Base-by-base conservation (phyloP, 2,797 vertebrate species). In the Sebastolobus altivelis region DNA sequence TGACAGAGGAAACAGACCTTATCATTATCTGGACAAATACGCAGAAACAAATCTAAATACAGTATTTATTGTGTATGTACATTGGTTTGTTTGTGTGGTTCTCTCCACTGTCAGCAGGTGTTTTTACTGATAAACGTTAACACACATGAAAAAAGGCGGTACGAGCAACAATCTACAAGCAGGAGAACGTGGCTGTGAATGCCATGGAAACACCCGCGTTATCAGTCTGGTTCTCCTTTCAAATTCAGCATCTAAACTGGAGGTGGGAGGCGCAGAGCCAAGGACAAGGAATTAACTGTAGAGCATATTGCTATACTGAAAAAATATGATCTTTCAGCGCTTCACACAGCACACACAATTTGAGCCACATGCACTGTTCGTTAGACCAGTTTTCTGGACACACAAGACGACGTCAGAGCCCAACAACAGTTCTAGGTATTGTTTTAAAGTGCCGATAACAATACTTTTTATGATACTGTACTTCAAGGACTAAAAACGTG, bases 101-200 rank as follows among this genome's bases (percentile, higher is more conserved):
- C 3, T 59, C n/a, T 65, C 10, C 14, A 25, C 14, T 8, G 18
- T 10, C 13, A 65, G 22, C 9, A 25, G 29, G n/a, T 60, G 29
- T 10, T 58, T 81, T 60, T 16, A 31, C 59, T 67, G 13, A 68
- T 69, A 27, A 46, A 46, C 6, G 33, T 65, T 11, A 61, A 75
- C 10, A 79, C 27, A 16, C 18, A 6, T 18, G 10, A 5, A 55
- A 68, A 73, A 59, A 46, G 9, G 16, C n/a, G 18, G 27, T 2
- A 43, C 8, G 40, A 52, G 31, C 11, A 71, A 22, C 18, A 40
- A 74, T 46, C 16, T 27, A 54, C 37, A 60, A 25, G 59, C 66
- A 27, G 8, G 49, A 29, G 29, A 65, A 52, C 1, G 14, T 29
- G 1, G 7, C 25, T 66, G 31, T 58, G 40, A 81, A 81, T 68